Evolutionary conservation across 2,113 vertebrate genomes (phyloP).

Genomic region (Budorcas taxicolor): DNA sequence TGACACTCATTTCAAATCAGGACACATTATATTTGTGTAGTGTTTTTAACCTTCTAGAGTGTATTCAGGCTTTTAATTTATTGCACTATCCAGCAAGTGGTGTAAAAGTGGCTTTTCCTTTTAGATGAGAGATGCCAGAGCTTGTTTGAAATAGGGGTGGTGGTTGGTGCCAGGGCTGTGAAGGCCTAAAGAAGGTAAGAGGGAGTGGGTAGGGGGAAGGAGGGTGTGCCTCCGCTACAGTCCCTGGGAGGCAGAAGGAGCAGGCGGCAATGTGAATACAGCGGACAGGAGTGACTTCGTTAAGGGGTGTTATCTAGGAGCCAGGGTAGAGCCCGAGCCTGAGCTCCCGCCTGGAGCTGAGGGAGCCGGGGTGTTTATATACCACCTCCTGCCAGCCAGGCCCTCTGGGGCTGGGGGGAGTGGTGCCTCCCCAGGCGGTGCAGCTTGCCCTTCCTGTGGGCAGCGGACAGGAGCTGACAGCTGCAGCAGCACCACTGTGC

Average conservation of each 20-base stretch:
- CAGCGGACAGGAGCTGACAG: rapidly evolving
- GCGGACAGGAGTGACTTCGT: neutral
- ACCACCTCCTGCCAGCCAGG: no score
- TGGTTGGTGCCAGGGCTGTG: rapidly evolving
- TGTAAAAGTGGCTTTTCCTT: neutral
- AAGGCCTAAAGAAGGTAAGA: neutral
- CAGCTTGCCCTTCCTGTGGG: rapidly evolving
- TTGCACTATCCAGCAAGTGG: neutral
- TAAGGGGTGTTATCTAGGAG: neutral
- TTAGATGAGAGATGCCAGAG: neutral
- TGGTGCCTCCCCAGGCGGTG: rapidly evolving
- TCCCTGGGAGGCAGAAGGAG: neutral
- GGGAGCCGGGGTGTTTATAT: neutral
- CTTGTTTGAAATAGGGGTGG: neutral
- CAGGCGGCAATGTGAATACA: rapidly evolving
- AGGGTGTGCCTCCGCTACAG: rapidly evolving
- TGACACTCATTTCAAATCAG: constrained; percentile 10
- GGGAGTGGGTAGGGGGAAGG: neutral
- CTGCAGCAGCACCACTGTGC: neutral
- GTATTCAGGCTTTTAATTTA: neutral
- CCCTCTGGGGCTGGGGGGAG: neutral
- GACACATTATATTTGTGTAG: neutral
- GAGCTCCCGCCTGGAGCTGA: rapidly evolving
- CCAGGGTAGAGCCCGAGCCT: neutral
- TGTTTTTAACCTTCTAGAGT: neutral